Evolutionary conservation across 2,888 invertebrate genomes (phyloP), one percentile per base, ranked within the genome.

Genomic region (Platycheirus albimanus): DNA sequence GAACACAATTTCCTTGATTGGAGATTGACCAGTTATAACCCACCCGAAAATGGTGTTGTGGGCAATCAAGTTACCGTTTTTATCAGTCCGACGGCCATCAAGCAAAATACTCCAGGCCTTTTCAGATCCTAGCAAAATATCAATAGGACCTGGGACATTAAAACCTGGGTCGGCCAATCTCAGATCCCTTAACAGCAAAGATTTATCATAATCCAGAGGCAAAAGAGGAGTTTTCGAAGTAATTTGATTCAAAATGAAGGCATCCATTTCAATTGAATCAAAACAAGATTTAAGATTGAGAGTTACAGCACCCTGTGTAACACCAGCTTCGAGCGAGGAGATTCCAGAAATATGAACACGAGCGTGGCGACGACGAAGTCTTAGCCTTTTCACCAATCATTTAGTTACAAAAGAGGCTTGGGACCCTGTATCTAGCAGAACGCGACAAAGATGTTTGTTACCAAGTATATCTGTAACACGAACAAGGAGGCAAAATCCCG

Each of bases 291-390:
- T 43, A 15, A 24, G 52, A 7, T 4, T n/a, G 6, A 38, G 38
- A 10, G 17, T 56, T n/a, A 56, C 56, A 20, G 20, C 56, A 36
- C 38, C 56, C 11, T 56, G 56, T 5, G 56, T 56, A 56, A 56
- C 36, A 19, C 38, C 56, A 33, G 56, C 56, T 56, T 56, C 56
- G 10, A 38, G 19, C 11, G 36, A 56, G 11, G 36, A 56, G 17
- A 56, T 56, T 10, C 38, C 38, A 11, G 56, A 56, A 11, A 56
- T 56, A 13, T 38, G 38, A 17, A 56, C 3, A 11, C 56, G 56
- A 15, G 20, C 54, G 33, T 20, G 54, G 5, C 36, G 19, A 56
- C 54, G 38, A 56, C 36, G 54, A 52, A 52, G 51, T 8, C 28
- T 11, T 28, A 56, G 19, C 19, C 33, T 56, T 56, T 56, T 28